Evolutionary conservation across 2,797 vertebrate genomes (phyloP).

Genomic region (Acridotheres tristis): DNA sequence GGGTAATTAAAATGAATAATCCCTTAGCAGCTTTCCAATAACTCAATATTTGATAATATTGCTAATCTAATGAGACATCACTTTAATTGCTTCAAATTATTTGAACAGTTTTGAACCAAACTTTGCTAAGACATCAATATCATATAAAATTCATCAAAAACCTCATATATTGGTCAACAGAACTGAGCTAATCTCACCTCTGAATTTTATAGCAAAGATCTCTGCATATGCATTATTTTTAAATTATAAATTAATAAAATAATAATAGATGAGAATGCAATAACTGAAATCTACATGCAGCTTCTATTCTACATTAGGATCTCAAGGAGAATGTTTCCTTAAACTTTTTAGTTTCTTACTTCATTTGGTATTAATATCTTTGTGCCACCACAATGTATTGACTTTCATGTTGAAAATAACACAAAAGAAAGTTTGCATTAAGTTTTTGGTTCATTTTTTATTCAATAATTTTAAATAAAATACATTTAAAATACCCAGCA

Average conservation of each 20-base stretch:
- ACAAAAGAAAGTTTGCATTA: neutral
- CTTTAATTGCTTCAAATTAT: neutral
- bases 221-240: neutral
- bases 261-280: neutral
- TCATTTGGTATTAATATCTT: neutral
- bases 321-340: neutral
- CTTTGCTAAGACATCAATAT: neutral
- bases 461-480: neutral
- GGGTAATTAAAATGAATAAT: neutral
- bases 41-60: neutral
- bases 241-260: neutral
- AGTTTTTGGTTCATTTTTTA: neutral
- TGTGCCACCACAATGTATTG: neutral
- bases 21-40: neutral
- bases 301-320: neutral
- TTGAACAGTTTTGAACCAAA: neutral
- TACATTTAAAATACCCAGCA: neutral
- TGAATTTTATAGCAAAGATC: neutral
- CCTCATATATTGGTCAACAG: neutral
- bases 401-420: neutral
- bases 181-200: neutral
- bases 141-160: neutral
- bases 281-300: neutral
- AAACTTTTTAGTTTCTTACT: neutral
- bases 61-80: neutral